Evolutionary conservation across 2,888 invertebrate genomes (phyloP).

Genomic region (Ceriagrion tenellum): DNA sequence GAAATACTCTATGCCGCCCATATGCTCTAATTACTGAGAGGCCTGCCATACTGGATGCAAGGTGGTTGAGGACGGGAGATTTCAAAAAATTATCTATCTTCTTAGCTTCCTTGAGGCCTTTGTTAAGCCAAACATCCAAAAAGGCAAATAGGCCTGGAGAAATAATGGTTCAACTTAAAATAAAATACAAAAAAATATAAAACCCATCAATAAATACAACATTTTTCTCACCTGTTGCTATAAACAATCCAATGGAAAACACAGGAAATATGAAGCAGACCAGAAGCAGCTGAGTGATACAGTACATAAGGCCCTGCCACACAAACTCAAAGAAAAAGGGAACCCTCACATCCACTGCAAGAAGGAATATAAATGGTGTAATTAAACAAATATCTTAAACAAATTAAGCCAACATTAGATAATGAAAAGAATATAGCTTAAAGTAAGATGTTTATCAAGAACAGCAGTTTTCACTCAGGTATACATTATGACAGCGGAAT

Average conservation of each 20-base stretch:
- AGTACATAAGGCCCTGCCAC: slow-evolving; percentile 78
- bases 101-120: slow-evolving; percentile 76
- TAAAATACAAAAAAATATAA: not conserved
- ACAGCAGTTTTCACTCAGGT: too few relatives aligned
- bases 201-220: not conserved
- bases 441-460: too few relatives aligned
- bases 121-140: slow-evolving; percentile 73
- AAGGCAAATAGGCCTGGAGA: slow-evolving; percentile 73
- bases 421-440: not conserved
- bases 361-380: not conserved
- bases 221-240: slow-evolving; percentile 72
- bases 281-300: slow-evolving; percentile 76
- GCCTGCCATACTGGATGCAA: slow-evolving; percentile 79
- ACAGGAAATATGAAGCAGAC: slow-evolving; percentile 77
- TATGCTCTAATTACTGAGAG: slow-evolving; percentile 78
- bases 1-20: slow-evolving; percentile 73
- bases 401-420: not conserved
- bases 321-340: slow-evolving; percentile 80
- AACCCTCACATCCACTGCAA: slow-evolving; percentile 78
- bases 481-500: too few relatives aligned
- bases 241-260: slow-evolving; percentile 75
- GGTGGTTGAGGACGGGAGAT: slow-evolving; percentile 79
- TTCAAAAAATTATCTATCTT: slow-evolving; percentile 78
- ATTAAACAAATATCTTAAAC: too few relatives aligned
- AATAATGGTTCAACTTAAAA: slow-evolving; percentile 4